Base-by-base conservation (phyloP, 2,113 vertebrate genomes). In the Sinocyclocheilus anophthalmus region DNA sequence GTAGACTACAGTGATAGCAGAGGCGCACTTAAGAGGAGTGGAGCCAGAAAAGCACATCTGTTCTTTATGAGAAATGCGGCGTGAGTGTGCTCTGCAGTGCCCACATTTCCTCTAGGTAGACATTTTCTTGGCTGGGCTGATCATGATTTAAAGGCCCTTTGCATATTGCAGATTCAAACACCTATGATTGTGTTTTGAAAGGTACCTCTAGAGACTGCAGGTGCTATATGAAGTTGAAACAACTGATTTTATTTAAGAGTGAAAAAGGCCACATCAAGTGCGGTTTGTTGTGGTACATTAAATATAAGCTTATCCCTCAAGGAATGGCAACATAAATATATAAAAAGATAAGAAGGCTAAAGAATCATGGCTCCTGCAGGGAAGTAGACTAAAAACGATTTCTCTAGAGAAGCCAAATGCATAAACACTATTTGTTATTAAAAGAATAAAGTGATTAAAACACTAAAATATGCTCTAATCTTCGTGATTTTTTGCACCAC, bases 1-100 rank as follows among this genome's bases (percentile, higher is more conserved):
- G 80, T 76, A 83, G 50, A 65, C 83, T 42, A 91, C 90, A 88
- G 91, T 91, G 84, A 89, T 89, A 91, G 90, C 91, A 93, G 92
- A 92, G 93, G 92, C 84, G 92, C 84, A 86, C 75, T n/a, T 84
- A 84, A 87, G 84, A 86, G 70, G 77, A 78, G 87, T 2, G 80
- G 88, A 92, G 92, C 91, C 92, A 93, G 89, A 92, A 93, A 90
- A 88, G 82, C 92, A 93, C 93, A 93, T 94, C 92, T 93, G 93
- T 91, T 61, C 48, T 78, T 63, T 78, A 67, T 63, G 79, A 85
- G 53, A 57, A 78, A 48, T 24, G 22, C 50, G 61, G 83, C 84
- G 50, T 86, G 84, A 83, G 90, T 89, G 85, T 85, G 87, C 84
- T 88, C 81, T 91, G 88, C 91, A 91, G 84, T 87, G 89, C 86